Conservation (phyloP, 2,888 invertebrate genomes). For the Hipparchia semele region DNA sequence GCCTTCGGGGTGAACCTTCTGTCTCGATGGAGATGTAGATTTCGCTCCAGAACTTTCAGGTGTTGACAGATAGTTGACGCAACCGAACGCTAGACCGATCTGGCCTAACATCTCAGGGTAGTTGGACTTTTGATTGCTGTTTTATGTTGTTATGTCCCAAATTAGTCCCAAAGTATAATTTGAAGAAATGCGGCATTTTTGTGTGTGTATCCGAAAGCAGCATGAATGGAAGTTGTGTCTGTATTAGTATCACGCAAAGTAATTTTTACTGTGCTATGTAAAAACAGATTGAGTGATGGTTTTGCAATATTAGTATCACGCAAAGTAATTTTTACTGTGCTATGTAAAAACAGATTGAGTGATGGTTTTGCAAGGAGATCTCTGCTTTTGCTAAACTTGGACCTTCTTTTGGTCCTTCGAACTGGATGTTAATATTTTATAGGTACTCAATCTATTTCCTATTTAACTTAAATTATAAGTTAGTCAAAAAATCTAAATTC, state of each 20-base stretch:
- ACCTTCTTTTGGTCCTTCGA: background rate
- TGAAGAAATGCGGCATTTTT: background rate
- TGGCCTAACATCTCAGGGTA: slow-evolving; percentile 82
- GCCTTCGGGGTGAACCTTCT: slow-evolving; percentile 74
- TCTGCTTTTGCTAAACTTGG: background rate
- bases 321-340: slow-evolving; percentile 17
- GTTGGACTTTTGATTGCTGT: slow-evolving; percentile 79
- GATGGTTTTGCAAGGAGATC: background rate
- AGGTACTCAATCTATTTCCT: background rate
- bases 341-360: slow-evolving; percentile 10
- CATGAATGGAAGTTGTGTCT: slow-evolving; percentile 42
- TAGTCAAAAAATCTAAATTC: background rate
- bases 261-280: background rate
- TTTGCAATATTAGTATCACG: slow-evolving; percentile 43
- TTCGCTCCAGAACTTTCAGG: slow-evolving; percentile 53
- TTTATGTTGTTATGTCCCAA: slow-evolving; percentile 31
- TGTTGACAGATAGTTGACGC: slow-evolving; percentile 77
- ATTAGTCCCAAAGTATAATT: background rate
- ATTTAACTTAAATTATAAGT: slow-evolving; percentile 1
- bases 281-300: slow-evolving; percentile 1
- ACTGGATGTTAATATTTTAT: background rate
- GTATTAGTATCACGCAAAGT: slow-evolving; percentile 46
- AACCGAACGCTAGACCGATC: slow-evolving; percentile 79
- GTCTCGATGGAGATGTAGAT: slow-evolving; percentile 63
- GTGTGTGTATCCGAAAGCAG: slow-evolving; percentile 25